A percentile compares a stretch with the other conserved stretches of the same genome.
These are phyloP conservation scores for Delichon dasypus DNA, from an alignment of 2,797 vertebrate genomes.

Conservation along the genomic window DNA sequence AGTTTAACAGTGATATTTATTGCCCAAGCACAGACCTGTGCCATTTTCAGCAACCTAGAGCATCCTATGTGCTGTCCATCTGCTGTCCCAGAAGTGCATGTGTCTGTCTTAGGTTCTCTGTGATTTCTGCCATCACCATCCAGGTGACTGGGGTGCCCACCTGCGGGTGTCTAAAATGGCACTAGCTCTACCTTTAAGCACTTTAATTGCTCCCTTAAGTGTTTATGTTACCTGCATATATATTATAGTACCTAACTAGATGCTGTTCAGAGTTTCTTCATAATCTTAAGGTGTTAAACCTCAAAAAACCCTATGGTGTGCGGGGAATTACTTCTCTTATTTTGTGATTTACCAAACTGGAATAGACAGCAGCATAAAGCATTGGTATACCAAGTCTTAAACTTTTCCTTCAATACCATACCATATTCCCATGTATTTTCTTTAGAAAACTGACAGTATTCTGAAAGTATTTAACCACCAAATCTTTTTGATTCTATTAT, in stretches of 20 bases:
- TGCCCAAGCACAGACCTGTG: neutral
- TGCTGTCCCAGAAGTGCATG: neutral
- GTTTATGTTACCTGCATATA: neutral
- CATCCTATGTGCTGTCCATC: neutral
- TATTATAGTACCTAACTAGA: neutral
- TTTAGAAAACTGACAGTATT: neutral
- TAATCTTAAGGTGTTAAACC: neutral
- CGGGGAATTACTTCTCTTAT: neutral
- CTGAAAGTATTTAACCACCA: neutral
- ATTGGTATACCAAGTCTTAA: neutral
- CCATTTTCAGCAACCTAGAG: fast-evolving
- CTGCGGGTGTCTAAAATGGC: neutral
- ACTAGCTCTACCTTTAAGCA: neutral
- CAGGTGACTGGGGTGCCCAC: neutral
- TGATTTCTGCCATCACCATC: neutral
- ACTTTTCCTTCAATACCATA: neutral
- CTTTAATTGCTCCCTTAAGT: neutral
- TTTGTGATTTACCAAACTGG: neutral
- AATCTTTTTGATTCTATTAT: neutral
- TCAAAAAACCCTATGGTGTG: neutral
- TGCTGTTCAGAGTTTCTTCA: neutral
- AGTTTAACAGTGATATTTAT: neutral
- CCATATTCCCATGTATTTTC: neutral
- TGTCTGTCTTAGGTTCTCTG: neutral
- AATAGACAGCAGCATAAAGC: neutral